These are phyloP conservation scores for Diadophis punctatus DNA, from an alignment of 2,113 vertebrate species.

Conservation along the genomic window DNA sequence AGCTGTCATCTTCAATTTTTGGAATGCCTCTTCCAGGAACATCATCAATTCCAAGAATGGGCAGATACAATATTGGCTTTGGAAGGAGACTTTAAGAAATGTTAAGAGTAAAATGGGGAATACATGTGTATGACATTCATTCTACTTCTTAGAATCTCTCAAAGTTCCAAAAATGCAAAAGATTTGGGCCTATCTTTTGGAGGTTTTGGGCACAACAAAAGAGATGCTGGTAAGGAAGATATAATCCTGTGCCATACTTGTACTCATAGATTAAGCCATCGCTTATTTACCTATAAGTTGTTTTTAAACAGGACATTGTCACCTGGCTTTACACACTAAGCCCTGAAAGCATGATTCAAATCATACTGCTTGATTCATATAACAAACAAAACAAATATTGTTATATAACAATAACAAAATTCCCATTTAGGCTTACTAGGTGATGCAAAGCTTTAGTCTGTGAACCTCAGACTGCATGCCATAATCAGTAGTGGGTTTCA, in stretches of 20 bases:
- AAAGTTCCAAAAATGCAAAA: background rate
- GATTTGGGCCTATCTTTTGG: background rate
- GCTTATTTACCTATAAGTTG: background rate
- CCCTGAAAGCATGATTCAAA: background rate
- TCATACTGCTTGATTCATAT: background rate
- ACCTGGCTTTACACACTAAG: background rate
- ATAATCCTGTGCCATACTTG: background rate
- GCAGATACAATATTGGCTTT: background rate
- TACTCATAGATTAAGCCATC: background rate
- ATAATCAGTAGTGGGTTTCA: background rate
- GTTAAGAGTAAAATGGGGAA: background rate
- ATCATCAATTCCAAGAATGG: background rate
- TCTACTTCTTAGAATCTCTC: background rate
- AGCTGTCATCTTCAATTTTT: background rate
- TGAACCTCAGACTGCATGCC: background rate
- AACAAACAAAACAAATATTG: too few relatives aligned
- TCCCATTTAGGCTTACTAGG: background rate
- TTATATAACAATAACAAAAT: too few relatives aligned
- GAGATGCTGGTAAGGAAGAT: background rate
- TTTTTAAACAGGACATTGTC: background rate
- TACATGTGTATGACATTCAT: background rate
- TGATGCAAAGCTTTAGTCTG: background rate
- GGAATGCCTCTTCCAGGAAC: background rate
- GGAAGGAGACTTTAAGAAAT: background rate
- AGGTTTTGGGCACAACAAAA: background rate